These are phyloP conservation scores for Chelonia mydas DNA, from an alignment of 2,797 vertebrate genomes.

Conservation along the genomic window DNA sequence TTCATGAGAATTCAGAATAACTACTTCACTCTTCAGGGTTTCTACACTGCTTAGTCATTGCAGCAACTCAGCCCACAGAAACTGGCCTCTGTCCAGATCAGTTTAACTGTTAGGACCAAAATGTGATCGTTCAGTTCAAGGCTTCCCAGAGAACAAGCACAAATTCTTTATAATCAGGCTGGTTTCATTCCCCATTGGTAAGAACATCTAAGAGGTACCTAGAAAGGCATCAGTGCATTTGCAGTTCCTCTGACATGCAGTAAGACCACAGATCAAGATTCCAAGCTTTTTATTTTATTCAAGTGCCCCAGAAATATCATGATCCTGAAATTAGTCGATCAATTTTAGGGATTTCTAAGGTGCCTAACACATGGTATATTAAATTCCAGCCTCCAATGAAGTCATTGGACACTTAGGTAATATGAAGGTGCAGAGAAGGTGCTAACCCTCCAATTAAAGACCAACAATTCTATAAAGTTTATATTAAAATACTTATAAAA, in stretches of 20 bases:
- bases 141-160: background rate
- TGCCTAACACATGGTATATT: background rate
- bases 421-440: background rate
- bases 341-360: background rate
- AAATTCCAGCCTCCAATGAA: background rate
- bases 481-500: background rate
- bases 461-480: background rate
- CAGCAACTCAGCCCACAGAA: background rate
- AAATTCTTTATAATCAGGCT: background rate
- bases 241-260: background rate
- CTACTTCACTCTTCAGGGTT: background rate
- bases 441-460: background rate
- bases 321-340: background rate
- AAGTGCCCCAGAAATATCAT: background rate
- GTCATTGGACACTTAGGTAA: background rate
- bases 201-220: background rate
- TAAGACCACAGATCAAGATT: background rate
- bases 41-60: background rate
- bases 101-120: background rate
- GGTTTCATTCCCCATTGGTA: background rate
- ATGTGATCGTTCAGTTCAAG: background rate
- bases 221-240: background rate
- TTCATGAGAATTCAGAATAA: background rate
- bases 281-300: background rate
- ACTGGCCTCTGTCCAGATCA: background rate